phyloP scores from a whole-genome alignment of 2,888 invertebrate species.

The Plagiodera versicolora region DNA sequence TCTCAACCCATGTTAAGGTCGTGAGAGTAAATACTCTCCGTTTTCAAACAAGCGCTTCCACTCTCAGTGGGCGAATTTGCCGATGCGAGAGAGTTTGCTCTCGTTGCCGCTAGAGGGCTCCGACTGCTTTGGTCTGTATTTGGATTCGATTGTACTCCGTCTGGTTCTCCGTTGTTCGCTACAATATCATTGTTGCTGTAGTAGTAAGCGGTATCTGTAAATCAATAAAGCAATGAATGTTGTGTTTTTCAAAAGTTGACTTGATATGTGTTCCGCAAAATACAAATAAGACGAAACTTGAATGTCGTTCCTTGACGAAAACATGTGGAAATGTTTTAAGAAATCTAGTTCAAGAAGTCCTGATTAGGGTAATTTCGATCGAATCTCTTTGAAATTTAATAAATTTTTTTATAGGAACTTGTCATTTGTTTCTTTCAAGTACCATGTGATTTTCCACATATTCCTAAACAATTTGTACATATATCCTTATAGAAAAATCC shows the following conservation, averaged over 20 bases:
- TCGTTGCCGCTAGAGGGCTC: slow-evolving; percentile 70
- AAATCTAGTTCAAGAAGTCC: no score
- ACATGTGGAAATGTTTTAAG: no score
- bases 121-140: slow-evolving; percentile 59
- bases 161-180: slow-evolving; percentile 38
- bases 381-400: no score
- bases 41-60: slow-evolving; percentile 71
- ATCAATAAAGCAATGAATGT: slow-evolving; percentile 7
- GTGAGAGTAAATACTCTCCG: slow-evolving; percentile 55
- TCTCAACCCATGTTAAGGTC: slow-evolving; percentile 47
- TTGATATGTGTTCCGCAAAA: no score
- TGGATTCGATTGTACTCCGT: slow-evolving; percentile 38
- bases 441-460: no score
- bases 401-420: no score
- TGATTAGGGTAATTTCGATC: no score
- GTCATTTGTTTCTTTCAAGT: no score
- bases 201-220: slow-evolving; percentile 67
- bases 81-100: slow-evolving; percentile 70
- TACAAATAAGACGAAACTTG: no score
- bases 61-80: slow-evolving; percentile 68
- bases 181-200: slow-evolving; percentile 59
- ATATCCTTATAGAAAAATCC: no score
- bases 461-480: no score
- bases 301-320: no score
- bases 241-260: background rate